Evolutionary conservation across 2,113 vertebrate species (phyloP).

Genomic region (Dissostichus mawsoni): DNA sequence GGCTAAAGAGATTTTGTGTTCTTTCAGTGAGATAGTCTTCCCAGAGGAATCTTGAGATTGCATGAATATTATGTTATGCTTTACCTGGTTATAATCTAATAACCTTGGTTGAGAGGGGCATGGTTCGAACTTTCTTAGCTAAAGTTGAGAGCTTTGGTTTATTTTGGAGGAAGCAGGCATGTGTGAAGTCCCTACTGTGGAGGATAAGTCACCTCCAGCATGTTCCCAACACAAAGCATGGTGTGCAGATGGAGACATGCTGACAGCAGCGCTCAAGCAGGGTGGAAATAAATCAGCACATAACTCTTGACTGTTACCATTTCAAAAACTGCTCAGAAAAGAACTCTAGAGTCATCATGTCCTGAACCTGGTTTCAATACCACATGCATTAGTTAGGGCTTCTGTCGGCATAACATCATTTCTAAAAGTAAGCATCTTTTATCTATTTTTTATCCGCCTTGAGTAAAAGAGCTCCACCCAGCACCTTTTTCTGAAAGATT

Average conservation of each 20-base stretch:
- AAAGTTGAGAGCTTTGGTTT: not conserved
- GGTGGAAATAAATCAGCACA: constrained; percentile 13
- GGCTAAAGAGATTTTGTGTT: not conserved
- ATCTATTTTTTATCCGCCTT: too few relatives aligned
- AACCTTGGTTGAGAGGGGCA: too few relatives aligned
- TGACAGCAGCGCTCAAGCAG: constrained; percentile 6
- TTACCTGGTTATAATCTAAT: not conserved
- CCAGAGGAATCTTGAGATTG: not conserved
- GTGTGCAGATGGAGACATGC: constrained; percentile 17
- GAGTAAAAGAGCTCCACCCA: too few relatives aligned
- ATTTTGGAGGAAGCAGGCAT: constrained; percentile 16
- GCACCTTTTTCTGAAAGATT: too few relatives aligned
- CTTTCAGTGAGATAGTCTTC: not conserved
- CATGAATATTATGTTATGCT: not conserved
- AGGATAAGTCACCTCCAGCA: constrained; percentile 38
- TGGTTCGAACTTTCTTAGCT: not conserved
- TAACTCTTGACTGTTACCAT: not conserved
- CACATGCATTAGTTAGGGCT: too few relatives aligned
- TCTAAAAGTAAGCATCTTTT: too few relatives aligned
- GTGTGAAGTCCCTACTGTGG: constrained; percentile 7
- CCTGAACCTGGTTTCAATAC: not conserved
- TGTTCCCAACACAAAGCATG: constrained; percentile 17
- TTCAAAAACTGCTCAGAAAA: constrained; percentile 11
- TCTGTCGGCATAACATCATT: too few relatives aligned
- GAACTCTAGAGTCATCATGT: constrained; percentile 1